Evolutionary conservation across 1,140 invertebrate species (phyloP), one percentile per base, ranked within the genome.

Genomic region (Drosophila ananassae): DNA sequence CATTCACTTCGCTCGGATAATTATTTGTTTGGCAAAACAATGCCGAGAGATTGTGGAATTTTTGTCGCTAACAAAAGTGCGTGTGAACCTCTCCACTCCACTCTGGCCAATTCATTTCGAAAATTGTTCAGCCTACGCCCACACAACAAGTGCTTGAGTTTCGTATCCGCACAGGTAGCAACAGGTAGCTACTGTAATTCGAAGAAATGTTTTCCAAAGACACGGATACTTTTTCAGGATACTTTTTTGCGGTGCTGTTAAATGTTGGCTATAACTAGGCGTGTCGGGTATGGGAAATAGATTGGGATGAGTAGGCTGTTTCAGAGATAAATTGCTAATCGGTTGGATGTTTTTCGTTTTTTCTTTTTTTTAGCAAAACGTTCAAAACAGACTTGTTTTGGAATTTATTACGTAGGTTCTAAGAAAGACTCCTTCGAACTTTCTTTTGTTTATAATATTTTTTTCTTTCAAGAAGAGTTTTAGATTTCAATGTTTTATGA

Each of bases 121-220:
- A 50, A 78, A 63, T 71, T 57, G 48, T 69, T 74, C 46, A 17
- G 69, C 55, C 47, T 72, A 87, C 82, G 82, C 82, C 82, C 74
- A 87, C 82, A 87, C 78, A 87, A 78, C 82, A 75, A 77, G 77
- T 56, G 64, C 57, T 55, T 75, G 41, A 76, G 64, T 41, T 37
- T 57, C 41, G n/a, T 17, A 44, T 63, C 25, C 50, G 66, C 12
- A 13, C 28, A 30, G 39, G 37, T 22, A 37, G 46, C 66, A 69
- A 69, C 66, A 69, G 64, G 67, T 69, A 69, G 64, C 67, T 69
- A 69, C 64, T 69, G 64, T 39, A 57, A 34, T 69, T 69, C 67
- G 64, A 17, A 8, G 67, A 69, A 69, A 8, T 8, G 3, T 39
- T 69, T 69, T 69, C 63, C 32, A 67, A n/a, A 46, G 60, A 37